Conservation (phyloP, 2,888 invertebrate species). For the Ormyrus nitidulus region DNA sequence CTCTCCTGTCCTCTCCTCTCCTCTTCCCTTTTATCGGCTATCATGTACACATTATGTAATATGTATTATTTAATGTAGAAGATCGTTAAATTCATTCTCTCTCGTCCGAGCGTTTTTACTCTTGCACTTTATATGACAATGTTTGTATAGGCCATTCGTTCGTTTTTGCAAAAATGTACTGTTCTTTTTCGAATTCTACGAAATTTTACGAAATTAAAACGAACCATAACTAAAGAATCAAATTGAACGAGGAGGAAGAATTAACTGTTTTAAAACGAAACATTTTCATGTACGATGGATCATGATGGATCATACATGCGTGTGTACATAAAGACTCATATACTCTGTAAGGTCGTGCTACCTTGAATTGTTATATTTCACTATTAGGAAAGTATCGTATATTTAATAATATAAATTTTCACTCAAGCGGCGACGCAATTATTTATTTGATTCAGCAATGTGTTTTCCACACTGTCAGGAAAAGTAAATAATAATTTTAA, state of each 20-base stretch:
- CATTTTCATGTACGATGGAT: slow-evolving; percentile 43
- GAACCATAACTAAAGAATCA: slow-evolving; percentile 28
- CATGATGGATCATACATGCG: slow-evolving; percentile 41
- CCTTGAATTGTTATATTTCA: slow-evolving; percentile 52
- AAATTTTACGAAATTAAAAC: slow-evolving; percentile 38
- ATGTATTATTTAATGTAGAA: slow-evolving; percentile 1
- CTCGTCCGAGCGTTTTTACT: background rate
- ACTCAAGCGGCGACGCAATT: slow-evolving; percentile 19
- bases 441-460: slow-evolving; percentile 39
- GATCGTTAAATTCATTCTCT: background rate
- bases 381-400: slow-evolving; percentile 27
- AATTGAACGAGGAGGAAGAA: slow-evolving; percentile 14
- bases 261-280: background rate
- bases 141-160: background rate
- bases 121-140: background rate
- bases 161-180: slow-evolving; percentile 7
- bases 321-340: slow-evolving; percentile 52
- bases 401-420: slow-evolving; percentile 29
- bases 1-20: background rate
- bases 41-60: slow-evolving; percentile 29
- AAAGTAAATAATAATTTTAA: slow-evolving; percentile 28
- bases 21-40: background rate
- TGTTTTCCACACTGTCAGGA: slow-evolving; percentile 18
- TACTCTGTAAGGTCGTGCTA: slow-evolving; percentile 43
- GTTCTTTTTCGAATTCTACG: too few relatives aligned